A percentile compares a stretch with the other conserved stretches of the same genome.
Conservation (phyloP, 2,797 vertebrate species). For the Lacerta agilis region DNA sequence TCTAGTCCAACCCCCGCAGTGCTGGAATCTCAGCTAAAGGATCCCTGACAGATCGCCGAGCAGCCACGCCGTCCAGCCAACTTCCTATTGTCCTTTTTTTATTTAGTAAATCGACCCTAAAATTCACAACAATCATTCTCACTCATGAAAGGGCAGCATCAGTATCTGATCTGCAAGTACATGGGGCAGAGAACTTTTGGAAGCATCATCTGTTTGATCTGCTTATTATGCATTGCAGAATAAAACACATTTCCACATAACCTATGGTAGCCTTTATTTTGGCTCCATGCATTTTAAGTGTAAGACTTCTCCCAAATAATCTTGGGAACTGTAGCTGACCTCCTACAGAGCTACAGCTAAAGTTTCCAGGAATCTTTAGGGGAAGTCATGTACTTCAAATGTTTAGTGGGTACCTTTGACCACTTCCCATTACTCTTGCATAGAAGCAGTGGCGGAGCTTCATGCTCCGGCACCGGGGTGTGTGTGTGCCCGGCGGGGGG, state of each 20-base stretch:
- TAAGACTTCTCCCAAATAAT: no score
- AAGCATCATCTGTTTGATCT: neutral
- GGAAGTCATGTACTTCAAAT: no score
- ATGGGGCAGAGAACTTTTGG: neutral
- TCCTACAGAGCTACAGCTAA: no score
- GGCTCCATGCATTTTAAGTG: no score
- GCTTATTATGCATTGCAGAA: neutral
- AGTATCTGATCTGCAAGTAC: neutral
- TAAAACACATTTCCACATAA: neutral
- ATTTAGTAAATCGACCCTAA: neutral
- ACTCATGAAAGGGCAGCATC: neutral
- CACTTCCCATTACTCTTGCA: neutral
- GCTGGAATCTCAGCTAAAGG: no score
- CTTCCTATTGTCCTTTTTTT: neutral
- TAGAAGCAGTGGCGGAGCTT: neutral
- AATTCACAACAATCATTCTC: neutral
- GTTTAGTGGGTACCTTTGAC: neutral
- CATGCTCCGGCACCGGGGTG: no score
- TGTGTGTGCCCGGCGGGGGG: no score
- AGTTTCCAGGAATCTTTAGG: no score
- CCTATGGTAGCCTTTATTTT: constrained; percentile 9
- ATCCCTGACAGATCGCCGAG: no score
- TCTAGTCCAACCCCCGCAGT: no score
- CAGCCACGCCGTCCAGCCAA: no score
- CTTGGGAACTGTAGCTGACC: no score